These are phyloP conservation scores for Chiloscyllium plagiosum DNA, from an alignment of 2,113 vertebrate genomes.

Conservation along the genomic window DNA sequence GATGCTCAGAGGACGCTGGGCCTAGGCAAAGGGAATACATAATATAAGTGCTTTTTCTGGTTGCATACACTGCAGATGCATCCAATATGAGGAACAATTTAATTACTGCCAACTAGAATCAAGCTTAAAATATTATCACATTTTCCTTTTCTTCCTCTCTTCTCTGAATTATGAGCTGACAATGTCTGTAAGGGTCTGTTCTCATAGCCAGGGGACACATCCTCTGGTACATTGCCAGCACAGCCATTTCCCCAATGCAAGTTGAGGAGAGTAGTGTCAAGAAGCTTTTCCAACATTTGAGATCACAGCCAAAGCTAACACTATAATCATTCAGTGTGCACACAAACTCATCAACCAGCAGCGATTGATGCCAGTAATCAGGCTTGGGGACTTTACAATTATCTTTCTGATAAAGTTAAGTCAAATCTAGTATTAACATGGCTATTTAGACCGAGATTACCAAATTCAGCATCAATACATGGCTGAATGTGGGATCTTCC, in stretches of 20 bases:
- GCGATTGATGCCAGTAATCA: neutral
- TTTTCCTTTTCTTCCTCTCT: neutral
- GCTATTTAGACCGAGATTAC: neutral
- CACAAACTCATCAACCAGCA: neutral
- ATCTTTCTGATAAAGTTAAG: neutral
- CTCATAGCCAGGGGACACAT: neutral
- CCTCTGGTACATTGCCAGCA: neutral
- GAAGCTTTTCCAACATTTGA: neutral
- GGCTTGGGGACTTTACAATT: neutral
- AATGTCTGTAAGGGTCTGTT: neutral
- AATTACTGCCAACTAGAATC: neutral
- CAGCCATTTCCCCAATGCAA: neutral
- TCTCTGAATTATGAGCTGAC: neutral
- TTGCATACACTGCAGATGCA: neutral
- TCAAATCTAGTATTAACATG: neutral
- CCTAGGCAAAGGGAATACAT: conserved; percentile 31
- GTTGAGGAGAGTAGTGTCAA: neutral
- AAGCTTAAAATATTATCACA: neutral
- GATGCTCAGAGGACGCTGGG: conserved; percentile 43
- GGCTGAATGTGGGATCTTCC: neutral
- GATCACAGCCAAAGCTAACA: neutral
- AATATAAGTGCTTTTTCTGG: neutral
- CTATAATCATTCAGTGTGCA: neutral
- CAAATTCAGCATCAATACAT: neutral
- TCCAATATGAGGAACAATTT: neutral